Percentiles rank a stretch among this genome's conserved stretches.
These are phyloP conservation scores for Lates calcarifer DNA, from an alignment of 2,113 vertebrate genomes.

Conservation along the genomic window DNA sequence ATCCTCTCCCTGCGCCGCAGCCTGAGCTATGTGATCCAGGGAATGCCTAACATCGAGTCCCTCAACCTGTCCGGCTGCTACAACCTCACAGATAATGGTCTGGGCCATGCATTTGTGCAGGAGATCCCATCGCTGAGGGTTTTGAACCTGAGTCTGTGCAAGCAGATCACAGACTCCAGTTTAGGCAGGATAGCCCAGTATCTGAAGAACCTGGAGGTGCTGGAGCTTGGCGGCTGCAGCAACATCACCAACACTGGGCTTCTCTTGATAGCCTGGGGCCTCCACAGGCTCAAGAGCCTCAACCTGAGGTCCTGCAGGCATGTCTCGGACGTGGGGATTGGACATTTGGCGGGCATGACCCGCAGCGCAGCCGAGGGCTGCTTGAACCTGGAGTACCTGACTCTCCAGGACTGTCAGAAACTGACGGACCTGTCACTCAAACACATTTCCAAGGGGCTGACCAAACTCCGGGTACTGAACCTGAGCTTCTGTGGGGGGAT, in stretches of 20 bases:
- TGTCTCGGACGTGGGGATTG: conserved; percentile 97
- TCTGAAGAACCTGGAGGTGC: conserved; percentile 95
- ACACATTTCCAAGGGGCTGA: conserved; percentile 95
- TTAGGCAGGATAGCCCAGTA: conserved; percentile 97
- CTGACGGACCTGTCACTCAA: conserved; percentile 97
- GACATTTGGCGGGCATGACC: conserved; percentile 98
- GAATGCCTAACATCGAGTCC: conserved; percentile 97
- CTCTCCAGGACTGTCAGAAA: conserved; percentile 98
- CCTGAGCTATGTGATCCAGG: conserved; percentile 99
- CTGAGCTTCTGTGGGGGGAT: conserved; percentile 98
- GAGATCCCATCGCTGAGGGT: conserved; percentile 95
- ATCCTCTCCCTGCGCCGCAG: conserved; percentile 98
- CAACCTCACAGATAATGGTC: conserved; percentile 98
- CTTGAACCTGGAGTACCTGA: conserved; percentile 96
- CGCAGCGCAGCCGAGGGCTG: conserved; percentile 97
- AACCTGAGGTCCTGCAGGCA: conserved; percentile 97
- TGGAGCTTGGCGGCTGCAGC: conserved; percentile 97
- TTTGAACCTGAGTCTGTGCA: conserved; percentile 97
- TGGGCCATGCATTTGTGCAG: conserved; percentile 97
- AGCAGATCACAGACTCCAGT: conserved; percentile 99
- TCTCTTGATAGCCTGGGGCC: conserved; percentile 95
- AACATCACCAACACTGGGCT: conserved; percentile 99
- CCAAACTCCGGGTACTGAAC: conserved; percentile 94
- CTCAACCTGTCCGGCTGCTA: conserved; percentile 99
- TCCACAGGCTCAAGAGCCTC: conserved; percentile 97